Evolutionary conservation across 2,888 invertebrate genomes (phyloP).

Genomic region (Drosophila merina): DNA sequence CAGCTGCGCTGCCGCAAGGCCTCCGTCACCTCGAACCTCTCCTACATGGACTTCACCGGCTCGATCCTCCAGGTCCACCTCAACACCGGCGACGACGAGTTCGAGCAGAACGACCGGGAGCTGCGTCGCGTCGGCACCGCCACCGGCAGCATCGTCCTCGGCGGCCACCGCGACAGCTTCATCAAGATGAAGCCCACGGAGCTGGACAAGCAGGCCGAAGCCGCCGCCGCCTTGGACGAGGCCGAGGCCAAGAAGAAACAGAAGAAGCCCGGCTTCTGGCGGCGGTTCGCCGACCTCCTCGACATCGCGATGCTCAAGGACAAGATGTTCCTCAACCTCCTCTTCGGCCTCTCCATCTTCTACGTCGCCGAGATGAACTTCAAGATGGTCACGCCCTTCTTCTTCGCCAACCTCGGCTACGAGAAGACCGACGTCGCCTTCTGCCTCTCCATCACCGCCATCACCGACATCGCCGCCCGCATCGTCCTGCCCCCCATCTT

Average conservation of each 20-base stretch:
- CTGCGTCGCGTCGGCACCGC: constrained; percentile 82
- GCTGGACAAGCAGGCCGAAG: constrained; percentile 72
- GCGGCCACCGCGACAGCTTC: constrained; percentile 81
- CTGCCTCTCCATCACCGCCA: constrained; percentile 90
- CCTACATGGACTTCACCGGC: constrained; percentile 90
- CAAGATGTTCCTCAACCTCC: constrained; percentile 89
- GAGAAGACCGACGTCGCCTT: constrained; percentile 88
- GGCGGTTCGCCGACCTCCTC: constrained; percentile 87
- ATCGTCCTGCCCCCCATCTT: constrained; percentile 90
- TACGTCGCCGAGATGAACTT: constrained; percentile 91
- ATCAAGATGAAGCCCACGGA: constrained; percentile 83
- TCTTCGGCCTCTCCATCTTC: constrained; percentile 89
- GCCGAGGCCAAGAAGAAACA: constrained; percentile 58
- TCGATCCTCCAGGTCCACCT: constrained; percentile 89
- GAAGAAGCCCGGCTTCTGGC: constrained; percentile 84
- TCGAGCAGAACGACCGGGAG: constrained; percentile 83
- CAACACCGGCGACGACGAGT: constrained; percentile 85
- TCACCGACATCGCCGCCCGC: constrained; percentile 90
- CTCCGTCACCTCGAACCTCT: constrained; percentile 89
- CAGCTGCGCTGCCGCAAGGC: constrained; percentile 86
- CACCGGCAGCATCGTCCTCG: constrained; percentile 75
- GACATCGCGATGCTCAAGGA: constrained; percentile 90
- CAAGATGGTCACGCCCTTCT: constrained; percentile 89
- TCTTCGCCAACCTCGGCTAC: constrained; percentile 87
- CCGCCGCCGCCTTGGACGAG: constrained; percentile 48